Base-by-base conservation (phyloP, 2,888 invertebrate species). In the Rhodophaea formosa region DNA sequence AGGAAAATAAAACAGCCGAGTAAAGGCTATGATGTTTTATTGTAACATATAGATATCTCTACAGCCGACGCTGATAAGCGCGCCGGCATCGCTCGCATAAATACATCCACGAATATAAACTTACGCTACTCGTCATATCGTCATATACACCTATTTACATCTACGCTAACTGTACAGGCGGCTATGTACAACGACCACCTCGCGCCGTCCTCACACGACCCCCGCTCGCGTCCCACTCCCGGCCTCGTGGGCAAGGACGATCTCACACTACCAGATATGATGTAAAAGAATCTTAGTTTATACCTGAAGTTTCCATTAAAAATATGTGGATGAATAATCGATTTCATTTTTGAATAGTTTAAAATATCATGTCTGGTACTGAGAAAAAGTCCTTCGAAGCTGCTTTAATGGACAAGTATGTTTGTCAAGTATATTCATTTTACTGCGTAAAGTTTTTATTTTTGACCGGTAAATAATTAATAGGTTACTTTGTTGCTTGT, bases 1-100 rank as follows among this genome's bases (percentile, higher is more conserved):
- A 47, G 32, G 51, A 17, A 74, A 87, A 84, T 84, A 62, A 88
- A 85, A 83, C 70, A 59, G 67, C 1, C 60, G 44, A 57, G 61
- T 73, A 72, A 70, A 80, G 71, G 87, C 86, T 89, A 88, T 88
- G 71, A 82, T 82, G 81, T 88, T 88, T 88, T 86, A 88, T 86
- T 86, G 80, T 87, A 88, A 88, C 88, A 88, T 82, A 86, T 79
- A 88, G 86, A 88, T 85, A 88, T 82, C 77, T 82, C 88, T 88
- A 88, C 85, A 86, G 74, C 72, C 75, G 75, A 76, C 72, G 84
- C 86, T 87, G 89, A 88, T 88, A 89, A 88, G 89, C 55, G 57
- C 61, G 56, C 62, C 61, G 62, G 52, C 59, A 59, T 64, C 60
- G 61, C 60, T 59, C 68, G 66, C 66, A 82, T 83, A 81, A 82